Conservation (phyloP, 1,140 invertebrate genomes). For the Drosophila baimaii region DNA sequence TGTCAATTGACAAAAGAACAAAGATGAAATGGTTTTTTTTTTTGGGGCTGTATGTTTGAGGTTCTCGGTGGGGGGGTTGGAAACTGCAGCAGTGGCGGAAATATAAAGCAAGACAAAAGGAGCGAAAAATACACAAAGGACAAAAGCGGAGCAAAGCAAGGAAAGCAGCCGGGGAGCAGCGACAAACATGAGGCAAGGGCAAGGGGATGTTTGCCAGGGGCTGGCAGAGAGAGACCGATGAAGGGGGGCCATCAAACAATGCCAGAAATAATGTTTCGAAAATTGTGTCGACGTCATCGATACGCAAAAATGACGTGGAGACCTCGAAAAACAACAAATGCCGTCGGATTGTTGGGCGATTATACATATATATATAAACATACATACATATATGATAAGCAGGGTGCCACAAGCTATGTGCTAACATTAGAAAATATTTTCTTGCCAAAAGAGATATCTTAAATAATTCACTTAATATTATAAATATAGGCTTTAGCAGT, state of each 20-base stretch:
- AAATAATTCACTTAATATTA: neutral
- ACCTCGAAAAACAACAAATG: constrained; percentile 17
- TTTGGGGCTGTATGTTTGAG: neutral
- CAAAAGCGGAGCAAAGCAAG: constrained; percentile 6
- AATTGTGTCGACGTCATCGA: constrained; percentile 78
- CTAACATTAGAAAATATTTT: too few relatives aligned
- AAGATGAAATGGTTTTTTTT: constrained; percentile 50
- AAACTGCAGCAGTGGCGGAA: constrained; percentile 70
- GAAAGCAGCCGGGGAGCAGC: constrained; percentile 17
- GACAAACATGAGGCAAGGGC: constrained; percentile 35
- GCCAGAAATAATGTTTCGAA: constrained; percentile 62
- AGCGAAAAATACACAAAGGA: constrained; percentile 38
- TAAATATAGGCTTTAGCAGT: too few relatives aligned
- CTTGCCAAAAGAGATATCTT: neutral
- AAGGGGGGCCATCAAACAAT: constrained; percentile 53
- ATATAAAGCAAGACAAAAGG: constrained; percentile 65
- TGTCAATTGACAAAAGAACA: constrained; percentile 74
- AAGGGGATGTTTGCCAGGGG: constrained; percentile 19
- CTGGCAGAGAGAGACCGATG: neutral
- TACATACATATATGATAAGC: neutral
- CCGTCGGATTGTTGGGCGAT: neutral
- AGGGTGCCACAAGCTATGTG: neutral
- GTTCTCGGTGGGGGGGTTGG: neutral
- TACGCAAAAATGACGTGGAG: constrained; percentile 66
- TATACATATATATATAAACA: neutral